Evolutionary conservation across 2,113 vertebrate genomes (phyloP).

Genomic region (Microtus richardsoni): DNA sequence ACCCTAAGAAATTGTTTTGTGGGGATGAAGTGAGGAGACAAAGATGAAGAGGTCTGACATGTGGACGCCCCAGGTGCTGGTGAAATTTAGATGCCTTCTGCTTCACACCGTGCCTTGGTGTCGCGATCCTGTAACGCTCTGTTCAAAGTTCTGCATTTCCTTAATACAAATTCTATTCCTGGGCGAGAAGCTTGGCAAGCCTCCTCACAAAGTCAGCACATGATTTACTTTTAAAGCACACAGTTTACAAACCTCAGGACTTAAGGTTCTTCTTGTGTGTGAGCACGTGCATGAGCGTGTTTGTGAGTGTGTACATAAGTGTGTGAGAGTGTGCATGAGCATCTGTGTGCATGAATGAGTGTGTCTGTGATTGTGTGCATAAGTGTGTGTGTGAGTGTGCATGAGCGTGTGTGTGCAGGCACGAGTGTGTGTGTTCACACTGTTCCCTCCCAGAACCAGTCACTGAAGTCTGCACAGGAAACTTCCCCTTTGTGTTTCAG

Average conservation of each 20-base stretch:
- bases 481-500: neutral
- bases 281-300: neutral
- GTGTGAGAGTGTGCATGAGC: neutral
- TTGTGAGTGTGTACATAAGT: too few relatives aligned
- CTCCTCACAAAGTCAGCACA: neutral
- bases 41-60: neutral
- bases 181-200: neutral
- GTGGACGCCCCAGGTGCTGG: neutral
- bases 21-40: neutral
- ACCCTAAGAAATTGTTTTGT: neutral
- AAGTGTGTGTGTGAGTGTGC: neutral
- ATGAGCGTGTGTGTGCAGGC: neutral
- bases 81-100: neutral
- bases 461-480: neutral
- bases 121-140: neutral
- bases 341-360: neutral
- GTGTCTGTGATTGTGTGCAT: neutral
- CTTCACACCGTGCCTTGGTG: too few relatives aligned
- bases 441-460: neutral
- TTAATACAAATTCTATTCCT: neutral
- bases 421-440: neutral
- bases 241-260: slow-evolving; percentile 8
- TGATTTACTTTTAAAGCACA: slow-evolving; percentile 45
- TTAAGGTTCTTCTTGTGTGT: neutral
- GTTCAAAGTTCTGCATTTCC: slow-evolving; percentile 9